phyloP scores from a whole-genome alignment of 2,888 invertebrate genomes.

The Spodoptera littoralis region DNA sequence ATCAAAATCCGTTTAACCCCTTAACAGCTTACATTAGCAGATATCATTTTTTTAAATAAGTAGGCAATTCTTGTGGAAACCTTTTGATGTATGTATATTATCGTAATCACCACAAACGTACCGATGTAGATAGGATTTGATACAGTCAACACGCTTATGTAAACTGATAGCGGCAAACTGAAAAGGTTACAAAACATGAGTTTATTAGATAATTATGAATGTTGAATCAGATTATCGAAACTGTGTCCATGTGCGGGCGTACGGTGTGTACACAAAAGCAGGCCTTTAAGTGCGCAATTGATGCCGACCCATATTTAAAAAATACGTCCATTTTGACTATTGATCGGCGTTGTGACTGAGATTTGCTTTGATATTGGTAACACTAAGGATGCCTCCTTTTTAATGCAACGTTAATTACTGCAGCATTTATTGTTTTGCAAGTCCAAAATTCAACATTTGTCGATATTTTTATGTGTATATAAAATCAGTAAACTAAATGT shows the following conservation, averaged over 20 bases:
- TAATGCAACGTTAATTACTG: not conserved
- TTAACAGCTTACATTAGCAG: conserved; percentile 32
- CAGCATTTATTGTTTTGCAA: not conserved
- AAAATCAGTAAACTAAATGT: too few relatives aligned
- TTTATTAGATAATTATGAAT: conserved; percentile 84
- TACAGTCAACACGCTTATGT: conserved; percentile 76
- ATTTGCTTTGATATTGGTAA: not conserved
- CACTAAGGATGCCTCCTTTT: not conserved
- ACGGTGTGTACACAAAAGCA: conserved; percentile 61
- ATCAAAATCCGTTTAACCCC: conserved; percentile 32
- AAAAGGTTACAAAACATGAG: conserved; percentile 84
- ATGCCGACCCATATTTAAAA: conserved; percentile 42
- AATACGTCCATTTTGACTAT: conserved; percentile 6
- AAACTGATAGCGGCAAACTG: conserved; percentile 84
- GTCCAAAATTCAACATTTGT: conserved; percentile 14
- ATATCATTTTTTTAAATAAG: conserved; percentile 37
- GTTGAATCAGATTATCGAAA: conserved; percentile 81
- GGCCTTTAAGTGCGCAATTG: conserved; percentile 58
- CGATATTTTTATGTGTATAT: not conserved
- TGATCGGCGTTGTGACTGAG: conserved; percentile 1
- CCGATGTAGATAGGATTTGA: conserved; percentile 74
- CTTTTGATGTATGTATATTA: conserved; percentile 61
- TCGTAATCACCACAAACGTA: conserved; percentile 68
- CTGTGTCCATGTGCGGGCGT: conserved; percentile 71
- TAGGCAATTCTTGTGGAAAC: conserved; percentile 52